phyloP scores from a whole-genome alignment of 1,140 invertebrate species.

The Tetranychus cinnabarinus region DNA sequence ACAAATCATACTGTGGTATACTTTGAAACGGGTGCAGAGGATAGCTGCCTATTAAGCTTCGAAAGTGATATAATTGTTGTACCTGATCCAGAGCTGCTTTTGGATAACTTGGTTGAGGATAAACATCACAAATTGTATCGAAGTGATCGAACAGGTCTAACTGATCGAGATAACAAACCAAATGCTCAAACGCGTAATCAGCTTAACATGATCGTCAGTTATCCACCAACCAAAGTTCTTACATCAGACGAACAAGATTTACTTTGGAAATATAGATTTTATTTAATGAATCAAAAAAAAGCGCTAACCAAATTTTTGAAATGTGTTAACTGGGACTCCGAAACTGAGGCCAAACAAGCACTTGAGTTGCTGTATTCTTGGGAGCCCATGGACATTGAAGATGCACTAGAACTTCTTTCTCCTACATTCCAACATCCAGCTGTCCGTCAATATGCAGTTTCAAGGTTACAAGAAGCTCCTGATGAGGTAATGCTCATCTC shows the following conservation, averaged over 20 bases:
- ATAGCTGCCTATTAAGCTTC: constrained; percentile 44
- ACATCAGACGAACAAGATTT: constrained; percentile 84
- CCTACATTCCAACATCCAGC: constrained; percentile 70
- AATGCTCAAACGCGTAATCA: constrained; percentile 58
- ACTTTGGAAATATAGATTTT: constrained; percentile 95
- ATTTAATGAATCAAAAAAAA: constrained; percentile 64
- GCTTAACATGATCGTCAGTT: constrained; percentile 59
- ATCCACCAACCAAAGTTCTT: constrained; percentile 63
- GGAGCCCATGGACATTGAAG: constrained; percentile 89
- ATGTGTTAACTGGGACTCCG: constrained; percentile 82
- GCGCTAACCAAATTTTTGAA: constrained; percentile 93
- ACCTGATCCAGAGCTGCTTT: constrained; percentile 69
- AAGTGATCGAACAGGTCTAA: constrained; percentile 60
- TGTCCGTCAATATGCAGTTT: constrained; percentile 80
- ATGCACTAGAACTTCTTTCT: constrained; percentile 75
- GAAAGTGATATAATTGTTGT: constrained; percentile 65
- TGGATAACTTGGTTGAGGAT: constrained; percentile 81
- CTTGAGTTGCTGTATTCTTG: constrained; percentile 67
- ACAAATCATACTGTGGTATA: constrained; percentile 34
- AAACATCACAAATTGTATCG: constrained; percentile 90
- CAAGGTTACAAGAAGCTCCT: constrained; percentile 59
- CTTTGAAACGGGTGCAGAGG: constrained; percentile 43
- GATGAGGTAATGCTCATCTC: constrained; percentile 33
- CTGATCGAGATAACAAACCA: constrained; percentile 79
- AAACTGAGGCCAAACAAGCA: constrained; percentile 62